Evolutionary conservation across 2,888 invertebrate genomes (phyloP).

Genomic region (Pecten maximus): DNA sequence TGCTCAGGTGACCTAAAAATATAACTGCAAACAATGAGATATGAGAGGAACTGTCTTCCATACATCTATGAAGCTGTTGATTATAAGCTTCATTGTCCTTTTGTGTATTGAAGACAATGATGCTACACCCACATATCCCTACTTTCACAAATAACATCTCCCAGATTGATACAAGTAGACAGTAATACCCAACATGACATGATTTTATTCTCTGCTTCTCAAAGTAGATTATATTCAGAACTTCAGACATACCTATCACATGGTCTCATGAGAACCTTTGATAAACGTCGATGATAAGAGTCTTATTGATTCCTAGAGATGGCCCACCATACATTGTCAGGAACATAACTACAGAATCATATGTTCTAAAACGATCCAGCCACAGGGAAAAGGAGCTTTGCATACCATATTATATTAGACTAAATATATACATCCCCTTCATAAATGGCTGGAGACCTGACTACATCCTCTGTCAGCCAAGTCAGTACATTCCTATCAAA

Average conservation of each 20-base stretch:
- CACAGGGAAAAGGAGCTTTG: neutral
- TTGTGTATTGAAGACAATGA: neutral
- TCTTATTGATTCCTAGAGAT: neutral
- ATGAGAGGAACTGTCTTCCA: neutral
- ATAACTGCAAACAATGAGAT: too few species aligned
- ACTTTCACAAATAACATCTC: neutral
- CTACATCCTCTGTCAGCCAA: neutral
- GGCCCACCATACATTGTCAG: neutral
- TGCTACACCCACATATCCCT: neutral
- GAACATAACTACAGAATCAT: neutral
- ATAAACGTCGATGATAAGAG: neutral
- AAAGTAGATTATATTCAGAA: neutral
- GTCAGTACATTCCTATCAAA: neutral
- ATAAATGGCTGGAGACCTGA: neutral
- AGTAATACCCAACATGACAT: neutral
- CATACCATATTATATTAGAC: neutral
- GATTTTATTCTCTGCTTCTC: neutral
- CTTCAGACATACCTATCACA: neutral
- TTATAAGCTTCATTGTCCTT: neutral
- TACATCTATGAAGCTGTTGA: neutral
- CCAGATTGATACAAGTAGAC: neutral
- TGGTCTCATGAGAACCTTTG: neutral
- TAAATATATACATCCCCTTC: neutral
- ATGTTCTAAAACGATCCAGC: neutral
- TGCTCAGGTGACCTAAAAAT: too few species aligned